A percentile compares a stretch with the other conserved stretches of the same genome.
phyloP scores from a whole-genome alignment of 1,140 invertebrate genomes.

The Ganaspis sp. region DNA sequence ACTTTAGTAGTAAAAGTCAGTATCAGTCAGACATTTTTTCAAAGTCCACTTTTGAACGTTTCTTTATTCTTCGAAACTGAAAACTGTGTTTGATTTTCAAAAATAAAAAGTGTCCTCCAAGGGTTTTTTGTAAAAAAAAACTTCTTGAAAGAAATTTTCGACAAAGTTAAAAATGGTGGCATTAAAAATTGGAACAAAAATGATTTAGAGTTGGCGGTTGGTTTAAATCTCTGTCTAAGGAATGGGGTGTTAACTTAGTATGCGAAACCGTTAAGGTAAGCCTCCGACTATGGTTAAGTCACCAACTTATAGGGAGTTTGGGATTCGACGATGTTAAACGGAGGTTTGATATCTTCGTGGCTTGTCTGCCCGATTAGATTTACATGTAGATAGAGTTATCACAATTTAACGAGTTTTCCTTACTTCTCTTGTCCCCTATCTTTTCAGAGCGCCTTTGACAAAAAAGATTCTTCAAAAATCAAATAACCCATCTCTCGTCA shows the following conservation, averaged over 20 bases:
- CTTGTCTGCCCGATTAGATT: conserved; percentile 64
- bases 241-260: conserved; percentile 16
- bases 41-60: background rate
- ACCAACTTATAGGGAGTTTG: conserved; percentile 24
- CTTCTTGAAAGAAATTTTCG: background rate
- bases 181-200: background rate
- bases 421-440: conserved; percentile 18
- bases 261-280: conserved; percentile 22
- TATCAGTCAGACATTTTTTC: background rate
- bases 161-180: too few species aligned
- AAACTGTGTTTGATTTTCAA: too few species aligned
- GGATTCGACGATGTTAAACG: conserved; percentile 52
- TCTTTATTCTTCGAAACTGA: too few species aligned
- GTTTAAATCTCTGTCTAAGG: conserved; percentile 11
- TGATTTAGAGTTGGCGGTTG: background rate
- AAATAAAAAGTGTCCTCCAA: background rate
- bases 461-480: background rate
- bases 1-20: background rate
- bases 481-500: background rate
- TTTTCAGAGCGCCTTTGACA: background rate
- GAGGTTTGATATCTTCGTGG: conserved; percentile 51
- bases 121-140: background rate
- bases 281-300: conserved; percentile 27
- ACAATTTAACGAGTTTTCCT: conserved; percentile 64
- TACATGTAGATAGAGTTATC: conserved; percentile 66